Base-by-base conservation (phyloP, 2,797 vertebrate genomes). In the Silurus aristotelis region DNA sequence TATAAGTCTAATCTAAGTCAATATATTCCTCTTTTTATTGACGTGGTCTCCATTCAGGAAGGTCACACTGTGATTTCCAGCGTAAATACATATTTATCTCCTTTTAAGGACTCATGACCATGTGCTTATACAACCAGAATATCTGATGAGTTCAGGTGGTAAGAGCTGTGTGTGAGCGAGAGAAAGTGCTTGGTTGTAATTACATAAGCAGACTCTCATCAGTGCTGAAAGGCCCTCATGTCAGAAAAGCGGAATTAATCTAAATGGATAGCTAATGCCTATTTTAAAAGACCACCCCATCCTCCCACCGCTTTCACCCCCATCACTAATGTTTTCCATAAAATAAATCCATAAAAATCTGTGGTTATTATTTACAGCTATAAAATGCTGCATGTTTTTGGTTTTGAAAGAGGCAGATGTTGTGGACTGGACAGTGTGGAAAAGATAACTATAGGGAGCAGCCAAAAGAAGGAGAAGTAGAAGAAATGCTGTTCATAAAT, bases 181-280 rank as follows among this genome's bases (percentile, higher is more conserved):
- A 25, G 46, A 20, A 9, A 48, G 43, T 25, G 43, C 43, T 66
- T 3, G 46, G n/a, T 52, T 80, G n/a, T 80, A 80, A 80, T 80
- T 80, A 80, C 46, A 67, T 66, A 64, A 66, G 61, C 78, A 64
- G 78, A 80, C 38, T 48, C 38, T 80, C 75, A 60, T 78, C 58
- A 79, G 58, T 12, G 10, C 2, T 79, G 38, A 79, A 79, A 79
- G 20, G 31, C 76, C 58, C 12, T 63, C 27, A 63, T n/a, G 12
- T 60, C 55, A 77, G 25, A 43, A 63, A 79, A 79, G n/a, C 15
- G 10, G 46, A 20, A 9, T 52, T 80, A 80, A 52, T 66, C 78
- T 80, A 66, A 80, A 52, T 66, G 78, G 60, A 80, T 12, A 10
- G 78, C 43, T 80, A 67, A 52, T 80, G 63, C 63, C 61, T 64